Conservation (phyloP, 64 coral and sea anemone genomes). For the Dendrophyllia cribrosa region DNA sequence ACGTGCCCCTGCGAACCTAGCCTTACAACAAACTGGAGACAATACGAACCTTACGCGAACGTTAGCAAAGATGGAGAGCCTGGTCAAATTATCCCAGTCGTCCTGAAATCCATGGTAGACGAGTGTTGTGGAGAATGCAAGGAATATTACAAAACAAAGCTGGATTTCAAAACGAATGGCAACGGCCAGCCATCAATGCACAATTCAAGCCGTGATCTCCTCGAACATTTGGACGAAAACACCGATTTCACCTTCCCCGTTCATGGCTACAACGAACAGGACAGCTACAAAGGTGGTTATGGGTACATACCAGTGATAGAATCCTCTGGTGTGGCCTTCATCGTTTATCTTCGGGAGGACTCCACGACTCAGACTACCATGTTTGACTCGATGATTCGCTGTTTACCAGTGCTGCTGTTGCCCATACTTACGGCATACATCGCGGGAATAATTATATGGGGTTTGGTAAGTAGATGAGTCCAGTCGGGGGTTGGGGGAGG, state of each 20-base stretch:
- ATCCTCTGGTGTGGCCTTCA: conserved; percentile 79
- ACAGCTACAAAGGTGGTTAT: conserved; percentile 58
- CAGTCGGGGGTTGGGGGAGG: not conserved
- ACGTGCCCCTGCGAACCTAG: conserved; percentile 72
- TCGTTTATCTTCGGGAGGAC: conserved; percentile 38
- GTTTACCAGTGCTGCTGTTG: conserved; percentile 63
- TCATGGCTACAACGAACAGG: conserved; percentile 69
- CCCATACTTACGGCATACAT: conserved; percentile 59
- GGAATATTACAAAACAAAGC: conserved; percentile 11
- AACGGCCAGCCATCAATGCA: conserved; percentile 21
- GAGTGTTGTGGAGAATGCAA: conserved; percentile 71
- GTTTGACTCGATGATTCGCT: conserved; percentile 46
- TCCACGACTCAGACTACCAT: conserved; percentile 31
- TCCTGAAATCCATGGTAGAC: conserved; percentile 52
- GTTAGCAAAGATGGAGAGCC: conserved; percentile 56
- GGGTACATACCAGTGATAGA: conserved; percentile 75
- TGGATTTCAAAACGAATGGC: conserved; percentile 75
- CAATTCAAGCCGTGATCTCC: not conserved
- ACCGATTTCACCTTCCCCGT: conserved; percentile 91
- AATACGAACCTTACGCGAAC: conserved; percentile 78
- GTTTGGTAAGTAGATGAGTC: conserved; percentile 75
- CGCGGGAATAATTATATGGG: conserved; percentile 86
- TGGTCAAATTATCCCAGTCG: conserved; percentile 65
- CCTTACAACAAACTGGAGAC: conserved; percentile 63
- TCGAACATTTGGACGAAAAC: conserved; percentile 12